Evolutionary conservation across 2,113 vertebrate species (phyloP), one percentile per base, ranked within the genome.

Genomic region (Lethenteron reissneri): DNA sequence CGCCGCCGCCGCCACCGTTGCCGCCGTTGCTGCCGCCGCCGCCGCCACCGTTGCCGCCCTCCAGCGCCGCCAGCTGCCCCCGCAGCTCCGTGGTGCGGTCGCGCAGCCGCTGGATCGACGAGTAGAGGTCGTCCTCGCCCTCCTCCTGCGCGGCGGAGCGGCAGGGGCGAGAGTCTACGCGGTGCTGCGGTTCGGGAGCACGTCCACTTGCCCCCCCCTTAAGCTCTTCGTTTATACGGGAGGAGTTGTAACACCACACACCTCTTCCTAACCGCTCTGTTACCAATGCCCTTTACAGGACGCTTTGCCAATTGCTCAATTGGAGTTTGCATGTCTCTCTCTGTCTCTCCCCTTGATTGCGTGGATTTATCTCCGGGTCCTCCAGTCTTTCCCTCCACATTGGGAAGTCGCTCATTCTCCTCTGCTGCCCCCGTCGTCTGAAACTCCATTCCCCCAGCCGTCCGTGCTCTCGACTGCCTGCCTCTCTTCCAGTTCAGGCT

Each of bases 71-170:
- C 12, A 89, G 84, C 73, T 85, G 85, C 76, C 75, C 84, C 76
- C 84, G 83, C 71, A 89, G 81, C 75, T 89, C 85, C 0, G 78
- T 86, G 78, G 85, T 84, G 0, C 84, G 83, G 72, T 89, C 87
- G 13, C 86, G 80, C 11, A 88, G 79, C 71, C 84, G 83, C 81
- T 89, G 86, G 77, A 89, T 89, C 75, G 86, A 87, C 0, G 83
- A 84, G 78, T 89, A 89, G 69, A 89, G 76, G 78, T 89, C 87
- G 78, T 88, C 85, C 3, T 89, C 87, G 0, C 87, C 86, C 76
- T 88, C 86, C 72, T 88, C 87, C 87, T 89, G 81, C 58, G 62
- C 58, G 1, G 4, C 57, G 14, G 56, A 73, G 10, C 8, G 11
- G 56, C 12, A 4, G 15, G 21, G n/a, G 3, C 1, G 21, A 9